A percentile compares a stretch with the other conserved stretches of the same genome.
These are phyloP conservation scores for Dendrolimus pini DNA, from an alignment of 2,888 invertebrate species.

Conservation along the genomic window DNA sequence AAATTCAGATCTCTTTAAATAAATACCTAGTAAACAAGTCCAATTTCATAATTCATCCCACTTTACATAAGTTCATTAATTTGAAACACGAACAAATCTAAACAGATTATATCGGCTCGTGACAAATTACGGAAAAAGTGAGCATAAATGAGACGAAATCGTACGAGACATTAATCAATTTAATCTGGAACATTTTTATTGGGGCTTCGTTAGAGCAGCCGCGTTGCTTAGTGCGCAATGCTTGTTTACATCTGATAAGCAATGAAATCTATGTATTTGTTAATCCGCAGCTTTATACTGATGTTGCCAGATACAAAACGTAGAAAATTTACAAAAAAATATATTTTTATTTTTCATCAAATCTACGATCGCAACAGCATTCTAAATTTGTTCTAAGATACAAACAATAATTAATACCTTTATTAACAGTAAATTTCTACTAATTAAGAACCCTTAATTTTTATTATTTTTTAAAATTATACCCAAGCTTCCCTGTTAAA, in stretches of 20 bases:
- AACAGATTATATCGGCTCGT: slow-evolving; percentile 2
- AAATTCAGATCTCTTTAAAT: no score
- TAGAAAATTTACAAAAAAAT: no score
- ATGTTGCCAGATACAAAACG: not conserved
- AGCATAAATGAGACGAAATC: slow-evolving; percentile 18
- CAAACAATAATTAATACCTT: no score
- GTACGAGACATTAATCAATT: slow-evolving; percentile 35
- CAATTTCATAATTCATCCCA: not conserved
- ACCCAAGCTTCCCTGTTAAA: no score
- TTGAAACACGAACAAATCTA: not conserved
- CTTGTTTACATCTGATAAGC: slow-evolving; percentile 27
- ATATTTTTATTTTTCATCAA: no score
- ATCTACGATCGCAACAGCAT: no score
- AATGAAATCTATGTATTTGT: slow-evolving; percentile 15
- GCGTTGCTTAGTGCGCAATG: slow-evolving; percentile 27
- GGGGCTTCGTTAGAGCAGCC: slow-evolving; percentile 29
- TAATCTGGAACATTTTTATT: slow-evolving; percentile 44
- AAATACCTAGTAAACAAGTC: no score
- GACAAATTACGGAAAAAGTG: slow-evolving; percentile 19
- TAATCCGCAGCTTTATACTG: not conserved
- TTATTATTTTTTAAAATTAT: no score
- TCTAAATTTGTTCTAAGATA: no score
- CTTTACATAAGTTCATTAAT: not conserved
- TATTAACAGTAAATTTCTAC: no score
- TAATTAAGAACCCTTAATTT: no score